Percentiles rank a stretch among this genome's conserved stretches.
phyloP scores from a whole-genome alignment of 2,113 vertebrate species.

The Pterocles burchelli region DNA sequence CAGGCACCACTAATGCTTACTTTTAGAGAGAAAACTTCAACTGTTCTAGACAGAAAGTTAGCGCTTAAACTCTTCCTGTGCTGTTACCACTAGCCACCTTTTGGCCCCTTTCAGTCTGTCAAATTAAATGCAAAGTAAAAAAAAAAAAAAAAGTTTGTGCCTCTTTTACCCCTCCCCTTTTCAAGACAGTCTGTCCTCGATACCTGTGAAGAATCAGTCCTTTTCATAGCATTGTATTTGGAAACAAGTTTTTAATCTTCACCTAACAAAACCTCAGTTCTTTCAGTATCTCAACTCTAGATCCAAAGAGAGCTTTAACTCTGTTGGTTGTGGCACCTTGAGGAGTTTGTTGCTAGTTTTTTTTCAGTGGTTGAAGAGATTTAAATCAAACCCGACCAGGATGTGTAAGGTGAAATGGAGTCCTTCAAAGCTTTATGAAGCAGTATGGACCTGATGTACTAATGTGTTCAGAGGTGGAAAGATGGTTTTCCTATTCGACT shows the following conservation, averaged over 20 bases:
- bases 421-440: background rate
- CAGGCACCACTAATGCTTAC: background rate
- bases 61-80: background rate
- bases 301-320: background rate
- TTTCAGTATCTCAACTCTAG: background rate
- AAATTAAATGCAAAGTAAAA: background rate
- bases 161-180: background rate
- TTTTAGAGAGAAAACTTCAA: background rate
- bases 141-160: background rate
- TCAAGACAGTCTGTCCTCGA: background rate
- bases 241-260: background rate
- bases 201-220: background rate
- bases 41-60: background rate
- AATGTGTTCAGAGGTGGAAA: background rate
- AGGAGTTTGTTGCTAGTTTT: background rate
- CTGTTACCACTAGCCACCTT: background rate
- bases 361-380: background rate
- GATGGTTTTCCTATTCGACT: background rate
- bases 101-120: background rate
- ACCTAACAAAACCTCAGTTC: background rate
- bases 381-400: background rate
- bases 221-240: background rate
- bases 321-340: background rate
- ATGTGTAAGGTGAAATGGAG: background rate
- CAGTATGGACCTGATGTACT: background rate